Percentiles rank a stretch among this genome's conserved stretches.
Evolutionary conservation across 2,113 vertebrate genomes (phyloP).

Genomic region (Neotoma lepida): DNA sequence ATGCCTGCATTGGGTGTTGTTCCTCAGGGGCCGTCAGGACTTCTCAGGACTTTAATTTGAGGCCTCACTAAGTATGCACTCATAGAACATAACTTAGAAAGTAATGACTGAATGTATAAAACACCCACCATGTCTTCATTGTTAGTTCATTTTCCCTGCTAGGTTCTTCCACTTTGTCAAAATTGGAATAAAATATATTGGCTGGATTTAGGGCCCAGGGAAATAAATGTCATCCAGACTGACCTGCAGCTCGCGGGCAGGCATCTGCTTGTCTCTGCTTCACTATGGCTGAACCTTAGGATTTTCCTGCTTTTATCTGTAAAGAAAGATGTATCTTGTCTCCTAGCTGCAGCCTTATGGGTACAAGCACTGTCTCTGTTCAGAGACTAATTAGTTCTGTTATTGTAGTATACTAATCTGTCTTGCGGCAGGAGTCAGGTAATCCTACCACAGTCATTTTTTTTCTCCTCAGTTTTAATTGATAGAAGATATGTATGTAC

Average conservation of each 20-base stretch:
- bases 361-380: background rate
- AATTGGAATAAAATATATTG: background rate
- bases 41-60: background rate
- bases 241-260: background rate
- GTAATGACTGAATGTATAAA: background rate
- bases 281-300: too few species aligned
- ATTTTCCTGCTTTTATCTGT: background rate
- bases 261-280: background rate
- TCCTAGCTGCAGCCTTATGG: background rate
- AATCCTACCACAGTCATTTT: background rate
- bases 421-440: background rate
- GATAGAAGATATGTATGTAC: background rate
- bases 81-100: background rate
- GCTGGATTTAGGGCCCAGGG: background rate
- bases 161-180: background rate
- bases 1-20: background rate
- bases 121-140: background rate
- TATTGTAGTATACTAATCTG: background rate
- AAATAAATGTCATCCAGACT: background rate
- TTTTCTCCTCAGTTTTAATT: background rate
- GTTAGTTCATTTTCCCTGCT: slow-evolving; percentile 6
- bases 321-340: background rate
- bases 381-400: background rate
- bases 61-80: background rate
- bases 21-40: background rate